A percentile compares a stretch with the other conserved stretches of the same genome.
Conservation (phyloP, 2,113 vertebrate genomes). For the Sinocyclocheilus anshuiensis region DNA sequence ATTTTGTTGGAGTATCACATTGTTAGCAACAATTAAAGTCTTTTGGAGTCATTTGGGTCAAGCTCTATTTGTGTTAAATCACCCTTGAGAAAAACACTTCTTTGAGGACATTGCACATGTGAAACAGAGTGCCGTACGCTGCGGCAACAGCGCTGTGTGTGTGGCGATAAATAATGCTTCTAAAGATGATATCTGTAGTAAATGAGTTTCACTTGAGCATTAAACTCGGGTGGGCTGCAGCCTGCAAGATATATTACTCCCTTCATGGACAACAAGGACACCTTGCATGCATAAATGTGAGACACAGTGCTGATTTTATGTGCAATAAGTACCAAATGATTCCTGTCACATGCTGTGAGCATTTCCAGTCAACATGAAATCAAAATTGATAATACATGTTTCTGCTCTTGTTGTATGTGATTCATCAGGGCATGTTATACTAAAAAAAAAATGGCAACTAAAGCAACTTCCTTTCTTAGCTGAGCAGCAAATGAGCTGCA, state of each 20-base stretch:
- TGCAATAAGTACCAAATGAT: neutral
- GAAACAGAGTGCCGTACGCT: neutral
- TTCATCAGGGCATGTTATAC: too few species aligned
- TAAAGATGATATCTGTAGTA: neutral
- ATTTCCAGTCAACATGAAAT: neutral
- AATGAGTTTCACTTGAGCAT: neutral
- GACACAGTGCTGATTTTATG: neutral
- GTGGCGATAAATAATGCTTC: neutral
- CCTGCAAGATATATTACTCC: neutral
- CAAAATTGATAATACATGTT: neutral
- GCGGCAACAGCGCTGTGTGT: neutral
- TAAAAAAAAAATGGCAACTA: too few species aligned
- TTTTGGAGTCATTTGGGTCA: neutral
- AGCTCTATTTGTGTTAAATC: neutral
- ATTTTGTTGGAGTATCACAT: too few species aligned
- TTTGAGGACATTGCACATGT: neutral
- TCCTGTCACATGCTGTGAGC: neutral
- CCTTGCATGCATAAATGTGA: neutral
- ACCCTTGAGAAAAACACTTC: neutral
- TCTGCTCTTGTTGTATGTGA: too few species aligned
- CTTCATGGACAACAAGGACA: slow-evolving; percentile 1
- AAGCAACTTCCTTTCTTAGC: too few species aligned
- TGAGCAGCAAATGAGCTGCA: too few species aligned
- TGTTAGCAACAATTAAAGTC: too few species aligned
- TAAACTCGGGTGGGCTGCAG: neutral